These are phyloP conservation scores for Acanthochromis polyacanthus DNA, from an alignment of 2,113 vertebrate genomes.

Conservation along the genomic window DNA sequence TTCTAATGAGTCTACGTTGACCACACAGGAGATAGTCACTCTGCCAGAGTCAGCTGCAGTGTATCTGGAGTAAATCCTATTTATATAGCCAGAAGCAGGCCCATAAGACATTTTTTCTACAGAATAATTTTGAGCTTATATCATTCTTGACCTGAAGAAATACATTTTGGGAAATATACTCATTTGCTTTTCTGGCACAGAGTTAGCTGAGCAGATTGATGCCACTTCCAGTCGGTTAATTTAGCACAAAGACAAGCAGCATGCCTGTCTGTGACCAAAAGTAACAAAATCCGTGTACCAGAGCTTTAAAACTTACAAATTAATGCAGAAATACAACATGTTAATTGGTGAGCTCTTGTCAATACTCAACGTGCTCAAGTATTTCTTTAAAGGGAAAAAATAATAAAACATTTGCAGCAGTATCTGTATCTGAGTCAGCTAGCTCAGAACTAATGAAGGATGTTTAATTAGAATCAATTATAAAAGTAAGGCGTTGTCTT, in stretches of 20 bases:
- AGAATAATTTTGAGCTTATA: not conserved
- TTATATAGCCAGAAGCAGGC: not conserved
- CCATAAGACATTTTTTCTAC: not conserved
- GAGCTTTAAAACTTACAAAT: too few species aligned
- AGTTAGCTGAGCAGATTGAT: not conserved
- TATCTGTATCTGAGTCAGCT: not conserved
- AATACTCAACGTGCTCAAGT: too few species aligned
- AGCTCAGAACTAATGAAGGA: not conserved
- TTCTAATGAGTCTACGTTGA: constrained; percentile 35
- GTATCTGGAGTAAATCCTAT: not conserved
- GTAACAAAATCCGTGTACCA: too few species aligned
- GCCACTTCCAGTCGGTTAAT: not conserved
- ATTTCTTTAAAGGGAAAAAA: not conserved
- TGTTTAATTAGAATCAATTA: too few species aligned
- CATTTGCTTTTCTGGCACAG: not conserved
- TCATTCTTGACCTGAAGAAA: not conserved
- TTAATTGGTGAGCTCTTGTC: too few species aligned
- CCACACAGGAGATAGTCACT: constrained; percentile 18
- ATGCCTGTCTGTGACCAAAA: not conserved
- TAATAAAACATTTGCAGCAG: not conserved
- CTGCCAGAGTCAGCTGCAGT: constrained; percentile 2
- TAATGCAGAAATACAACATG: too few species aligned
- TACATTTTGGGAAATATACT: not conserved
- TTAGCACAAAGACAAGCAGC: not conserved
- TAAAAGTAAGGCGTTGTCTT: too few species aligned